Base-by-base conservation (phyloP, 2,113 vertebrate genomes). In the Trogon surrucura region DNA sequence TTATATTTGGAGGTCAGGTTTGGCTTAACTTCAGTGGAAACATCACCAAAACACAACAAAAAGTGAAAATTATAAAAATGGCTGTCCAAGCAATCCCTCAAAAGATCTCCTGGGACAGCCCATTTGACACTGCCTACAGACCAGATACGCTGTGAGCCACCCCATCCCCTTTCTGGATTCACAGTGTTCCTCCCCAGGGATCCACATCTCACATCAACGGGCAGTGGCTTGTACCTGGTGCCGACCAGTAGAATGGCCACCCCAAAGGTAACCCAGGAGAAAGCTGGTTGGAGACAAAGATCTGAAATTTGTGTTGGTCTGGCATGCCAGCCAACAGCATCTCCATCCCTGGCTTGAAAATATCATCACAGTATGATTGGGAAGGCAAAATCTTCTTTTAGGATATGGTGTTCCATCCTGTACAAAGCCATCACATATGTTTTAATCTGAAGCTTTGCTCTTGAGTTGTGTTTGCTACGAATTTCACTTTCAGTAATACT, bases 311-410 rank as follows among this genome's bases (percentile, higher is more conserved):
- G 16, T 45, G 45, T 27, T 51, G 44, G 34, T 58, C 29, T 91
- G 82, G 21, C 5, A 0, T 2, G 5, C 10, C 61, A 72, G 44
- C 19, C 51, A 85, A 38, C 2, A 47, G n/a, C 1, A 0, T 57
- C 54, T 84, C 60, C 73, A 64, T 41, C 60, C 17, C 67, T 56
- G 72, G 32, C 47, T 78, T 61, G 51, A 72, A 93, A 96, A 81
- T 50, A 66, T 34, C 58, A 79, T 19, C 41, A 19, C 25, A 45
- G 30, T n/a, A 67, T 9, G 3, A 58, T 0, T n/a, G 36, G 21
- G 41, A 66, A 66, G 50, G 50, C 58, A 92, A 88, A 95, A 83
- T 81, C 85, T 94, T 87, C 80, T 96, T 96, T 94, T 22, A 71
- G 85, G 62, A 74, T 58, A 84, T 74, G 78, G 26, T 53, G 74